Evolutionary conservation across 2,113 vertebrate genomes (phyloP).

Genomic region (Urocolius indicus): DNA sequence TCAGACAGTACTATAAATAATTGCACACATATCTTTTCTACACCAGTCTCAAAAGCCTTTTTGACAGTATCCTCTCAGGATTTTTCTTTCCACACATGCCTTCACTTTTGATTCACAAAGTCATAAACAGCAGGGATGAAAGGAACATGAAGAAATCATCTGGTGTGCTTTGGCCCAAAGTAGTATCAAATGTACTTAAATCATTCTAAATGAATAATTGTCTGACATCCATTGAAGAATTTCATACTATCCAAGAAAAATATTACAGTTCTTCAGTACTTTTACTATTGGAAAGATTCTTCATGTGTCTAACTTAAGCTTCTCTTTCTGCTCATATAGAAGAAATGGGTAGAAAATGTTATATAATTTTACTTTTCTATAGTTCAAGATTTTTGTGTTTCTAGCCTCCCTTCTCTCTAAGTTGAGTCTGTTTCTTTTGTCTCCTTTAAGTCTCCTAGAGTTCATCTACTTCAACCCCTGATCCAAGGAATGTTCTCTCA

Average conservation of each 20-base stretch:
- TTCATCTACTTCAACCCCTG: not conserved
- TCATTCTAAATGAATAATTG: not conserved
- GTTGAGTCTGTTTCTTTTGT: not conserved
- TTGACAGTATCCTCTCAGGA: not conserved
- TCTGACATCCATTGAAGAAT: not conserved
- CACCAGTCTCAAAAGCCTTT: not conserved
- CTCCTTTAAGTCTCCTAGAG: not conserved
- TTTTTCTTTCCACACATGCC: not conserved
- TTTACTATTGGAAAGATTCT: not conserved
- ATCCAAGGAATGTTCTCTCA: not conserved
- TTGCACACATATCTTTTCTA: not conserved
- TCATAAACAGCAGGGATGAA: not conserved
- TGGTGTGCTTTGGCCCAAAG: not conserved
- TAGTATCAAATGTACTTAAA: constrained; percentile 5
- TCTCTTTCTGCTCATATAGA: not conserved
- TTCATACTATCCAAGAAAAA: constrained; percentile 4
- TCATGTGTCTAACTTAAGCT: rapidly evolving
- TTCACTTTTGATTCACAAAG: not conserved
- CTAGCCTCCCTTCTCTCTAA: not conserved
- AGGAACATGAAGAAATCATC: not conserved
- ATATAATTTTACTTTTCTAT: not conserved
- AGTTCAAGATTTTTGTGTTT: not conserved
- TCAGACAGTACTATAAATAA: not conserved
- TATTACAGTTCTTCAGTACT: not conserved
- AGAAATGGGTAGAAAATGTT: not conserved